phyloP scores from a whole-genome alignment of 2,113 vertebrate genomes.

The Chloebia gouldiae region DNA sequence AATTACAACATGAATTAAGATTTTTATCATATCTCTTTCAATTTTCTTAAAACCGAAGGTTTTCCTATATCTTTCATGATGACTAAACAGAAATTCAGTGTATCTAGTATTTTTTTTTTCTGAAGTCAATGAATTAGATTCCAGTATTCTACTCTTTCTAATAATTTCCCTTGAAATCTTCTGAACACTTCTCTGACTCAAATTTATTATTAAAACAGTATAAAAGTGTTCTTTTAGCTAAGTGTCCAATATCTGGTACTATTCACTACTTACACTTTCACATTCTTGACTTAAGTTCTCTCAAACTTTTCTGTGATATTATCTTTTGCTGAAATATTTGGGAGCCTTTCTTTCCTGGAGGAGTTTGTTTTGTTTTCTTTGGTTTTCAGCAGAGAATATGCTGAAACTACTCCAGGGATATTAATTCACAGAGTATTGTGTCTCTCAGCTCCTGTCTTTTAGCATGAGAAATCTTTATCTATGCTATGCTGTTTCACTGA shows the following conservation, averaged over 20 bases:
- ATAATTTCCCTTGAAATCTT: background rate
- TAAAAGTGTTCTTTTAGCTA: background rate
- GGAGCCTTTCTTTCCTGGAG: background rate
- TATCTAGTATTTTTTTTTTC: background rate
- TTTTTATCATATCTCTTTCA: background rate
- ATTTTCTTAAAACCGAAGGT: background rate
- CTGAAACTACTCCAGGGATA: background rate
- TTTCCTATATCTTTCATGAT: background rate
- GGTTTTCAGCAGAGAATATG: background rate
- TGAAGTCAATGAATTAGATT: background rate
- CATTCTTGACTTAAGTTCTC: rapidly evolving
- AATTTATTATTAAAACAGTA: background rate
- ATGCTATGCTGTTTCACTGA: background rate
- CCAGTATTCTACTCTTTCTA: background rate
- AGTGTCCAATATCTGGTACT: background rate
- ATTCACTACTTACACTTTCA: background rate
- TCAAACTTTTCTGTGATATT: background rate
- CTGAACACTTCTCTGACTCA: background rate
- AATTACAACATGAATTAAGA: background rate
- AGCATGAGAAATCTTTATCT: background rate
- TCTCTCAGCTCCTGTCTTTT: background rate
- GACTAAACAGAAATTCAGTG: background rate
- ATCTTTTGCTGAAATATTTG: background rate
- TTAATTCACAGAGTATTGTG: background rate
- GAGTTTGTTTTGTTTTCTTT: background rate